These are phyloP conservation scores for Acromyrmex echinatior DNA, from an alignment of 1,140 invertebrate species.

Conservation along the genomic window DNA sequence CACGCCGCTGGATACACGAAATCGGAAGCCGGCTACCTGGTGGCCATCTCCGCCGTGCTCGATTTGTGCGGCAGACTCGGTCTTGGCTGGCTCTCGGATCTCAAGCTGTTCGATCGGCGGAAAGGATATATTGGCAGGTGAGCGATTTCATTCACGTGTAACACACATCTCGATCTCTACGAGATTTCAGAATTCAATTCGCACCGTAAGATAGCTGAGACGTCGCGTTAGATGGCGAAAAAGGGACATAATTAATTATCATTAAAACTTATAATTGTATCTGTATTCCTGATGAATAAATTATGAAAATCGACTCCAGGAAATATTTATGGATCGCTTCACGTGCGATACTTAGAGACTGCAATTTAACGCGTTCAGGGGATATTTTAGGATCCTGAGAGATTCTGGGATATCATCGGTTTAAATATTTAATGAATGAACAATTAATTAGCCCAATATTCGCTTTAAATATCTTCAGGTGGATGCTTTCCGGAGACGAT, in stretches of 20 bases:
- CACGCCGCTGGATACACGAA: slow-evolving; percentile 90
- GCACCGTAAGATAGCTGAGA: not conserved
- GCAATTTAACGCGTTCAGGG: not conserved
- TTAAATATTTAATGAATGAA: not conserved
- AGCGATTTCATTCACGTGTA: slow-evolving; percentile 19
- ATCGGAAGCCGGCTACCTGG: slow-evolving; percentile 90
- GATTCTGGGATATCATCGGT: not conserved
- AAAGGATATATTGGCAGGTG: slow-evolving; percentile 91
- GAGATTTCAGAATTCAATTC: not conserved
- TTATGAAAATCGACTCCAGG: not conserved
- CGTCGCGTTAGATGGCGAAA: not conserved
- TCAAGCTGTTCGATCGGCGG: slow-evolving; percentile 90
- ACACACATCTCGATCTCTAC: not conserved
- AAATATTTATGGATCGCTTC: not conserved
- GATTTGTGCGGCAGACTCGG: slow-evolving; percentile 91
- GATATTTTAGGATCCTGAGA: not conserved
- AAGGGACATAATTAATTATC: not conserved
- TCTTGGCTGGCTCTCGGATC: slow-evolving; percentile 90
- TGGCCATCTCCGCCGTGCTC: slow-evolving; percentile 91
- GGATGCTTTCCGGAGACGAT: not conserved
- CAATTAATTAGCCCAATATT: not conserved
- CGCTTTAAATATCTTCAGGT: not conserved
- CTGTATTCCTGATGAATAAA: not conserved
- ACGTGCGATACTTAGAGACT: not conserved
- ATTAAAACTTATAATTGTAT: not conserved